phyloP scores from a whole-genome alignment of 1,140 invertebrate genomes.

The Octopus sinensis region DNA sequence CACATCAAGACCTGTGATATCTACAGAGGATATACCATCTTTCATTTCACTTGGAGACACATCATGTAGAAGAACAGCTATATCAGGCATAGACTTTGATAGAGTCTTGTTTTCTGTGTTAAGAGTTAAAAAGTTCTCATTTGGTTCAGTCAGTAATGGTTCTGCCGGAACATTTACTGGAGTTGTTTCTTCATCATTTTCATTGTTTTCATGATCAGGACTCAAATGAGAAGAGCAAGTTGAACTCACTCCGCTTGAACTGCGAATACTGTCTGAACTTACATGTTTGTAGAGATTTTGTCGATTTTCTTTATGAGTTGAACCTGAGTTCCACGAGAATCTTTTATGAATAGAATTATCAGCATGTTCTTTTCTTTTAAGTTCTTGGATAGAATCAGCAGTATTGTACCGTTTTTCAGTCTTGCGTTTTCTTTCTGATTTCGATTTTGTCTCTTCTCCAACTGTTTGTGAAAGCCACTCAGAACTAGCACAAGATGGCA shows the following conservation, averaged over 20 bases:
- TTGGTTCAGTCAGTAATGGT: constrained; percentile 4
- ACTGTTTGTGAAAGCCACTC: neutral
- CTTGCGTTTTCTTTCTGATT: constrained; percentile 58
- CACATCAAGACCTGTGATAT: constrained; percentile 48
- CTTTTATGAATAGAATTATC: constrained; percentile 68
- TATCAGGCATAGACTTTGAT: constrained; percentile 50
- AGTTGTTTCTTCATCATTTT: constrained; percentile 26
- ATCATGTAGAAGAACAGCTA: constrained; percentile 39
- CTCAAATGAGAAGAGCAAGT: constrained; percentile 59
- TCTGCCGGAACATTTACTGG: neutral
- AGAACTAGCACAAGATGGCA: neutral
- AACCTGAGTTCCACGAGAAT: constrained; percentile 67
- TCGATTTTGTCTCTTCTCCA: constrained; percentile 44
- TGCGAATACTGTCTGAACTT: constrained; percentile 58
- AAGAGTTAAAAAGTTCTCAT: constrained; percentile 9
- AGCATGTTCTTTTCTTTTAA: constrained; percentile 59
- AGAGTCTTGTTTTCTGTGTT: constrained; percentile 20
- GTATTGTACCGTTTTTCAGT: constrained; percentile 66
- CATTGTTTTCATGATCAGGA: constrained; percentile 52
- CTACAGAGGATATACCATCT: constrained; percentile 60
- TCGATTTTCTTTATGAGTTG: constrained; percentile 30
- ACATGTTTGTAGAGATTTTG: constrained; percentile 33
- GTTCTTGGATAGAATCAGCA: constrained; percentile 68
- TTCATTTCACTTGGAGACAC: constrained; percentile 46
- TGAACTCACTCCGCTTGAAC: constrained; percentile 63